phyloP scores from a whole-genome alignment of 1,140 invertebrate species.

The Pogonus chalceus region DNA sequence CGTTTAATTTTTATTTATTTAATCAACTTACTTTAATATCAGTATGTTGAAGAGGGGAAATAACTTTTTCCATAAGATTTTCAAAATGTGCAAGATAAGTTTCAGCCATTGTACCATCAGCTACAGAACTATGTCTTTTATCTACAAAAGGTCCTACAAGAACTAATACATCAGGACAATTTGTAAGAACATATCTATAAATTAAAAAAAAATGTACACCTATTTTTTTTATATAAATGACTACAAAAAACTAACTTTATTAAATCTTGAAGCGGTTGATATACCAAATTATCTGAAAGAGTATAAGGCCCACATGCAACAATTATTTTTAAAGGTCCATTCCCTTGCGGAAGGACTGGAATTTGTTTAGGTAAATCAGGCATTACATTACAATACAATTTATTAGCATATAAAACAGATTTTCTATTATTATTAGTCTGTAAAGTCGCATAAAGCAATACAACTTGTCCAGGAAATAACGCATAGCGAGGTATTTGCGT shows the following conservation, averaged over 20 bases:
- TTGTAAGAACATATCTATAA: conserved; percentile 43
- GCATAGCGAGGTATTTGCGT: conserved; percentile 56
- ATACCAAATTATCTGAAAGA: conserved; percentile 59
- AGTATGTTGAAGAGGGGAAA: conserved; percentile 36
- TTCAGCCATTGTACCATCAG: conserved; percentile 44
- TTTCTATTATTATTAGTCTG: conserved; percentile 61
- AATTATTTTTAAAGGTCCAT: conserved; percentile 53
- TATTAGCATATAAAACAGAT: conserved; percentile 53
- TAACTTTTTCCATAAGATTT: conserved; percentile 52
- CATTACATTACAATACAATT: conserved; percentile 46
- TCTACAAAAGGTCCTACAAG: conserved; percentile 79
- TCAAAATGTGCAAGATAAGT: conserved; percentile 64
- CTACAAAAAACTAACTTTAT: conserved; percentile 33
- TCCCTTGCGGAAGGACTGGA: neutral
- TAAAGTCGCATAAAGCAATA: conserved; percentile 44
- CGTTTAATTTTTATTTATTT: too few species aligned
- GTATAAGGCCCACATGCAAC: conserved; percentile 77
- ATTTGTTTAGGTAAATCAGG: conserved; percentile 21
- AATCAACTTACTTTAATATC: conserved; percentile 56
- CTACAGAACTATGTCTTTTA: conserved; percentile 48
- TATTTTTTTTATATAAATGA: neutral
- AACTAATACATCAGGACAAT: conserved; percentile 70
- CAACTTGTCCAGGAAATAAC: conserved; percentile 77
- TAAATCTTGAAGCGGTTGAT: conserved; percentile 72
- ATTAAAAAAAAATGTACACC: neutral